These are phyloP conservation scores for Lytechinus variegatus DNA, from an alignment of 35 echinoderm and acorn worm genomes.

Conservation along the genomic window DNA sequence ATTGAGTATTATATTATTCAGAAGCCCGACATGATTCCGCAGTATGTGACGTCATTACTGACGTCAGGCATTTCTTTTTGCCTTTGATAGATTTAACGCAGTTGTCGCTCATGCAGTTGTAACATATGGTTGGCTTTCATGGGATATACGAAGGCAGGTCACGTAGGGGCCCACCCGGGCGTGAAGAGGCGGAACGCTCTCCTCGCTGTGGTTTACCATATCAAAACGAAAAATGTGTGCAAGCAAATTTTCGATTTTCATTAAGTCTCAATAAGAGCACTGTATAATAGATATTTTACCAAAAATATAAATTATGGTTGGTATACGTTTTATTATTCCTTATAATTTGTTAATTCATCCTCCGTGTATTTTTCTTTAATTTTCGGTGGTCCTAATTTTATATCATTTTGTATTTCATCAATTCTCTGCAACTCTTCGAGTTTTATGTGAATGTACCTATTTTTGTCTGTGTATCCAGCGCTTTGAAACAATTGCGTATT, in stretches of 20 bases:
- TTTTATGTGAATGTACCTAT: no score
- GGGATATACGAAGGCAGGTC: not conserved
- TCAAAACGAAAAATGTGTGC: not conserved
- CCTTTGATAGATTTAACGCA: not conserved
- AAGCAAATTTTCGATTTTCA: not conserved
- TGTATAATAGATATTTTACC: not conserved
- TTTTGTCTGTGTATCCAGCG: no score
- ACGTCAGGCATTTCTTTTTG: not conserved
- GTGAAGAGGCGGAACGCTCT: not conserved
- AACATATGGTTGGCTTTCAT: not conserved
- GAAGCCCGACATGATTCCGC: not conserved
- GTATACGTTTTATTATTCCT: no score
- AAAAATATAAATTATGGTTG: no score
- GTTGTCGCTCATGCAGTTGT: not conserved
- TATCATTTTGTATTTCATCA: no score
- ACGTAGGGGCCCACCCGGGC: not conserved
- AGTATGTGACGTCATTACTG: not conserved
- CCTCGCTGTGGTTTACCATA: not conserved
- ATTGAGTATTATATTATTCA: not conserved
- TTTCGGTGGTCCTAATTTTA: no score
- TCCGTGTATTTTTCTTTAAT: no score
- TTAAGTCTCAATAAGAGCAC: not conserved
- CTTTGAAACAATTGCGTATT: no score
- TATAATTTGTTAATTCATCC: no score
- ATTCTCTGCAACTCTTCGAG: no score